Conservation (phyloP, 2,888 invertebrate species). For the Minunthozetes semirufus region DNA sequence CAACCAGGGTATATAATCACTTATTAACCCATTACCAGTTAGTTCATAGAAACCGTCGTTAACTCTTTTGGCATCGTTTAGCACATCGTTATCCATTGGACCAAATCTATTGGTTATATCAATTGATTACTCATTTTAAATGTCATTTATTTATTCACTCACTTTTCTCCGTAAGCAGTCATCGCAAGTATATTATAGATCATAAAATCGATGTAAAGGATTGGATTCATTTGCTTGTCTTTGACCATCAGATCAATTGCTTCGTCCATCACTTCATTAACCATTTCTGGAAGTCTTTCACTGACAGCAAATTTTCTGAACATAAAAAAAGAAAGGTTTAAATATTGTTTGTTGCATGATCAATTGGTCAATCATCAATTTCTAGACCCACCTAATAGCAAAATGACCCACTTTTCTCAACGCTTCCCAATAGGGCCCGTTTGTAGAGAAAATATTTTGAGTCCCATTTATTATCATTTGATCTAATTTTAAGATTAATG, state of each 20-base stretch:
- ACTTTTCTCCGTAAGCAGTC: slow-evolving; percentile 3
- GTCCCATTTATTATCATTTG: not conserved
- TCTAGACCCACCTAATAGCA: not conserved
- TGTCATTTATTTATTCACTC: not conserved
- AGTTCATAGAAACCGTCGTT: slow-evolving; percentile 11
- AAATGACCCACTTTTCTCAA: slow-evolving; percentile 5
- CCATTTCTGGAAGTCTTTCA: not conserved
- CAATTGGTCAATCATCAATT: too few relatives aligned
- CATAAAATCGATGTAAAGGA: slow-evolving; percentile 2
- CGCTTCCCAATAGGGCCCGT: slow-evolving; percentile 23
- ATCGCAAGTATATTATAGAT: not conserved
- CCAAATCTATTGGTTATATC: not conserved
- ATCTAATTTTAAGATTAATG: not conserved
- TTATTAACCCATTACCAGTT: not conserved
- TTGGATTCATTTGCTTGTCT: not conserved
- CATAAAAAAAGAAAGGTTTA: too few relatives aligned
- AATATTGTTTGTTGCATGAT: too few relatives aligned
- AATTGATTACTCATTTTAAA: not conserved
- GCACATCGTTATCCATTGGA: not conserved
- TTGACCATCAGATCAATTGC: not conserved
- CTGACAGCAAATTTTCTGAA: not conserved
- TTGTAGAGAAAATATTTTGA: slow-evolving; percentile 16
- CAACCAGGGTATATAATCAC: slow-evolving; percentile 3
- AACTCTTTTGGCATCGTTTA: not conserved
- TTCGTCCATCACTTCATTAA: not conserved